A percentile compares a stretch with the other conserved stretches of the same genome.
Conservation (phyloP, 2,113 vertebrate species). For the Psilopsiagon aurifrons region DNA sequence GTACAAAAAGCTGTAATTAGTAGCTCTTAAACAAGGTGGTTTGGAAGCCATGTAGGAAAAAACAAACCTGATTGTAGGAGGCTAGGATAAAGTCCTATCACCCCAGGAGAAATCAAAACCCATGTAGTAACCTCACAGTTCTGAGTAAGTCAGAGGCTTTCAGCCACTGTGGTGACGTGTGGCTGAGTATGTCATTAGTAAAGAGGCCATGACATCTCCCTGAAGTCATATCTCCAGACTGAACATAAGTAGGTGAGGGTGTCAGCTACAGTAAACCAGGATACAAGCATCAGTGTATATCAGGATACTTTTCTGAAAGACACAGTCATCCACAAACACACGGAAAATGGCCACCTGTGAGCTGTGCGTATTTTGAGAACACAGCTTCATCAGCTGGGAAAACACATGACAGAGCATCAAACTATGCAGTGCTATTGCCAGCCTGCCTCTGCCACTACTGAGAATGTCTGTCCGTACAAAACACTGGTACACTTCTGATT, state of each 20-base stretch:
- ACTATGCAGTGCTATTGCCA: background rate
- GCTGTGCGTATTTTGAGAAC: background rate
- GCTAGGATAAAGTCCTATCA: background rate
- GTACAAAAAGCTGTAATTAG: background rate
- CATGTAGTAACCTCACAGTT: accelerated
- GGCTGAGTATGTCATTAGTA: background rate
- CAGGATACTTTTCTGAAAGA: background rate
- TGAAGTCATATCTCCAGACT: background rate
- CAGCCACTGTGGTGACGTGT: background rate
- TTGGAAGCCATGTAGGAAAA: background rate
- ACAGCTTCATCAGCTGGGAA: accelerated
- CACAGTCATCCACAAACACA: background rate
- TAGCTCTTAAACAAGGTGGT: background rate
- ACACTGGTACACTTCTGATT: background rate
- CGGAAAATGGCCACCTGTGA: background rate
- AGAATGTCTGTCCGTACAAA: background rate
- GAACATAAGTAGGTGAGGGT: background rate
- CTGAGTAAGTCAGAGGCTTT: background rate
- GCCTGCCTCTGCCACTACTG: background rate
- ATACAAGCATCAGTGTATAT: background rate
- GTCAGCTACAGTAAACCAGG: background rate
- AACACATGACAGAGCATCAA: background rate
- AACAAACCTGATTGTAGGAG: background rate
- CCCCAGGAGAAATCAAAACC: background rate
- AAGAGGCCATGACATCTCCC: background rate